Conservation (phyloP, 2,888 invertebrate species). For the Leptopilina syphax region DNA sequence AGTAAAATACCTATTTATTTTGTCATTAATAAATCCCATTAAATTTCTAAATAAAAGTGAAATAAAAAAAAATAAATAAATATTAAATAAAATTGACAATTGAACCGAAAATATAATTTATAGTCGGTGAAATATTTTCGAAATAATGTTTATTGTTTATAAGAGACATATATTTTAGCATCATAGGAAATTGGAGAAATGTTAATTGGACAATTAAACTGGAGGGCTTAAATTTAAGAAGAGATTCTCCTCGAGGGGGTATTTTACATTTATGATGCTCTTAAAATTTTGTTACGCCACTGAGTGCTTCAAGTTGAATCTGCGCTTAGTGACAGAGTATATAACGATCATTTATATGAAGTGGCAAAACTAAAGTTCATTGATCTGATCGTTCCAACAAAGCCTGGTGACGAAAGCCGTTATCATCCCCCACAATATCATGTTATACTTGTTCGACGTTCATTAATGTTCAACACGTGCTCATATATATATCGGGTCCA, state of each 20-base stretch:
- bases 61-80: no score
- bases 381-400: conserved; percentile 23
- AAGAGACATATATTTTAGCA: no score
- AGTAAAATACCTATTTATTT: no score
- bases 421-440: conserved; percentile 23
- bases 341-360: conserved; percentile 37
- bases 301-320: conserved; percentile 20
- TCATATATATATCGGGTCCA: not conserved
- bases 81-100: no score
- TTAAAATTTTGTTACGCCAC: conserved; percentile 11
- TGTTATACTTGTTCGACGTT: conserved; percentile 23
- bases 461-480: conserved; percentile 26
- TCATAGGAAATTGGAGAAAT: not conserved
- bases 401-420: conserved; percentile 20
- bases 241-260: not conserved
- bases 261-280: conserved; percentile 5
- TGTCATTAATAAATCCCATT: no score
- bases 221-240: not conserved
- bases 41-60: no score
- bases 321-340: conserved; percentile 17
- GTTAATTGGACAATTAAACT: not conserved
- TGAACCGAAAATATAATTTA: no score
- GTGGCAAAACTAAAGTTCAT: conserved; percentile 35
- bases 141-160: no score
- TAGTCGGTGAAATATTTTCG: no score